These are phyloP conservation scores for Drosophila virilis DNA, from an alignment of 1,140 invertebrate genomes.

Conservation along the genomic window DNA sequence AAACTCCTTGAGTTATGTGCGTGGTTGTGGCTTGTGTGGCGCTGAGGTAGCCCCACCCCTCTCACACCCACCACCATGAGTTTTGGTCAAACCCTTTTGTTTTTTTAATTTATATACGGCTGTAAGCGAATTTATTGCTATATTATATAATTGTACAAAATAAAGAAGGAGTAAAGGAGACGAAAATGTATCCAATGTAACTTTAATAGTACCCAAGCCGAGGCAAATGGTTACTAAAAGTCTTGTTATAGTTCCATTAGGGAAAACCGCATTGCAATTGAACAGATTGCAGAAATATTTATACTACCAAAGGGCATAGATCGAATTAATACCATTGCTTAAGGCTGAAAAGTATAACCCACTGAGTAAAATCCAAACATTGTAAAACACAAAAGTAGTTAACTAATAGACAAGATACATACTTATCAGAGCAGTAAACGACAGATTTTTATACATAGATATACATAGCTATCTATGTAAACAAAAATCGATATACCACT, in stretches of 20 bases:
- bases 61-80: slow-evolving; percentile 22
- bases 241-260: slow-evolving; percentile 5
- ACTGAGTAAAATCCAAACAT: too few relatives aligned
- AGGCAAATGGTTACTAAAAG: not conserved
- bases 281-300: slow-evolving; percentile 9
- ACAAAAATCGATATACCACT: too few relatives aligned
- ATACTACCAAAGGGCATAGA: not conserved
- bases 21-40: slow-evolving; percentile 67
- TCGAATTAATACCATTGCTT: not conserved
- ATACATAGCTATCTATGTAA: too few relatives aligned
- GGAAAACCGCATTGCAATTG: slow-evolving; percentile 31
- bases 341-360: not conserved
- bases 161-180: slow-evolving; percentile 29
- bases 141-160: slow-evolving; percentile 72
- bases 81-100: slow-evolving; percentile 66
- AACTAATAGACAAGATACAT: too few relatives aligned
- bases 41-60: slow-evolving; percentile 24
- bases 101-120: slow-evolving; percentile 72
- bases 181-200: slow-evolving; percentile 1
- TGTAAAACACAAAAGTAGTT: too few relatives aligned
- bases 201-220: slow-evolving; percentile 2
- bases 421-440: too few relatives aligned
- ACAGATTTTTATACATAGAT: too few relatives aligned
- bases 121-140: slow-evolving; percentile 71
- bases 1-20: slow-evolving; percentile 80